Conservation (phyloP, 2,113 vertebrate genomes). For the Notothenia rossii region DNA sequence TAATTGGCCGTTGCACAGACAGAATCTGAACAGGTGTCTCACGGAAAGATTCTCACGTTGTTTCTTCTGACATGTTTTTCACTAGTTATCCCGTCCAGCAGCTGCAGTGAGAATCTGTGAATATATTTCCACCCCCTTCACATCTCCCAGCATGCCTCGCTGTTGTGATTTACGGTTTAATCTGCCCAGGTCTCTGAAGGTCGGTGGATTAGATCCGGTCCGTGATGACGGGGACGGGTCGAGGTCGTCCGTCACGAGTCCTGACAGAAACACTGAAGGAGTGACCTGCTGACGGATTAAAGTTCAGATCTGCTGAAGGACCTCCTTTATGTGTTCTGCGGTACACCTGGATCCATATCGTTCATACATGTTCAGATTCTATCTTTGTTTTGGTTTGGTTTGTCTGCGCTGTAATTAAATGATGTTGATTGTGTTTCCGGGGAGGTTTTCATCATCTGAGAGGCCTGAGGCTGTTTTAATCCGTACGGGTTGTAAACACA, state of each 20-base stretch:
- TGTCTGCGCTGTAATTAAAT: too few relatives aligned
- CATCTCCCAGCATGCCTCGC: constrained; percentile 34
- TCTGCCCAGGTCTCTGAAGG: constrained; percentile 47
- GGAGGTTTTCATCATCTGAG: too few relatives aligned
- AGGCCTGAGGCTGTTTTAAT: too few relatives aligned
- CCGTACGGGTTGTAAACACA: too few relatives aligned
- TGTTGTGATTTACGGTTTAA: constrained; percentile 56
- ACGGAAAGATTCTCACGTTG: too few relatives aligned
- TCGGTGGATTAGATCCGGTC: constrained; percentile 48
- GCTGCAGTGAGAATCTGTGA: not conserved
- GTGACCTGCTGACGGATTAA: constrained; percentile 39
- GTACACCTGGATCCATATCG: too few relatives aligned
- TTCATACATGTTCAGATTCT: too few relatives aligned
- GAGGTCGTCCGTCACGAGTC: constrained; percentile 39
- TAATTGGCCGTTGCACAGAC: not conserved
- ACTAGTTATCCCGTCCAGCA: not conserved
- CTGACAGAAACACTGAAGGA: constrained; percentile 7
- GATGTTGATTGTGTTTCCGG: too few relatives aligned
- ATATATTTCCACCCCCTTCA: constrained; percentile 4
- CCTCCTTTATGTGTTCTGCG: too few relatives aligned
- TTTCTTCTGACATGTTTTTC: too few relatives aligned
- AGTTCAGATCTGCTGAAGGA: not conserved
- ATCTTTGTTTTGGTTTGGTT: too few relatives aligned
- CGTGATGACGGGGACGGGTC: constrained; percentile 28
- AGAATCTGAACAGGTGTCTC: not conserved